phyloP scores from a whole-genome alignment of 2,888 invertebrate genomes.

The Zootermopsis nevadensis region DNA sequence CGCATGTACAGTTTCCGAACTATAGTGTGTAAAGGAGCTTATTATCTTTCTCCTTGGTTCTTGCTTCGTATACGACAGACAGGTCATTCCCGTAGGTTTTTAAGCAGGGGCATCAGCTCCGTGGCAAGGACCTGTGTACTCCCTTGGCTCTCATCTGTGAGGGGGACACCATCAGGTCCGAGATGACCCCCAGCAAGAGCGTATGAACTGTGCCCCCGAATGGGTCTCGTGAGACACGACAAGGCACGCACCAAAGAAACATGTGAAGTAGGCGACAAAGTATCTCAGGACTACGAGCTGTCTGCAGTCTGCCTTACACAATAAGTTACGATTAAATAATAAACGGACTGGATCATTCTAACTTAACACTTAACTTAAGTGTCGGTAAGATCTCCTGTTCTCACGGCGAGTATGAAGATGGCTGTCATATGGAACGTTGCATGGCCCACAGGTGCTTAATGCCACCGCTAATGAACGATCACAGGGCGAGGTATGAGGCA shows the following conservation, averaged over 20 bases:
- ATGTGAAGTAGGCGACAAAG: not conserved
- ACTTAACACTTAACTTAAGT: too few species aligned
- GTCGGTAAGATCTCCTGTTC: too few species aligned
- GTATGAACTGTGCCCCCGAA: conserved; percentile 24
- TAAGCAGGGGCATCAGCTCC: not conserved
- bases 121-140: not conserved
- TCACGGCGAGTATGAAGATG: too few species aligned
- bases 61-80: not conserved
- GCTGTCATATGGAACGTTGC: too few species aligned
- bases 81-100: not conserved
- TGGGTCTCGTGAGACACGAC: not conserved
- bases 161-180: conserved; percentile 28
- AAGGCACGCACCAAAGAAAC: conserved; percentile 20
- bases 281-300: too few species aligned
- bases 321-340: too few species aligned
- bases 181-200: conserved; percentile 26
- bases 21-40: not conserved
- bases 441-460: too few species aligned
- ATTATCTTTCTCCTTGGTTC: not conserved
- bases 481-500: too few species aligned
- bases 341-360: too few species aligned
- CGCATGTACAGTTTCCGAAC: not conserved
- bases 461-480: too few species aligned
- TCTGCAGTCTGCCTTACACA: too few species aligned
- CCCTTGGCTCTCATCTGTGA: conserved; percentile 20